These are phyloP conservation scores for Melangyna quadrimaculata DNA, from an alignment of 2,888 invertebrate genomes.

Conservation along the genomic window DNA sequence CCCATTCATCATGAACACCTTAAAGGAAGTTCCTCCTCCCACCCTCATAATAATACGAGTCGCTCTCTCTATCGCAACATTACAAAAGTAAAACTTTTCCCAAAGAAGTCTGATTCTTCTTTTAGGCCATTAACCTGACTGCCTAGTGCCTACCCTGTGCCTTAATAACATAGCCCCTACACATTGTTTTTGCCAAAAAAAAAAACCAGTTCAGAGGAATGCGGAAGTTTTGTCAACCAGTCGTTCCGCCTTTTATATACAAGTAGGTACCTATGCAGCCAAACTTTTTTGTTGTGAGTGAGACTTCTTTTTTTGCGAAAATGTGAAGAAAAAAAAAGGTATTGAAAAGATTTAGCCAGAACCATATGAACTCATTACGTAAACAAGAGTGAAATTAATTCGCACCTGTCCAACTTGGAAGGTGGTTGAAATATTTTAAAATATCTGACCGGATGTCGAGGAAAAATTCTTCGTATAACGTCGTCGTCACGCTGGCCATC, in stretches of 20 bases:
- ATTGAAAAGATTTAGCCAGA: background rate
- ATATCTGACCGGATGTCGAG: conserved; percentile 50
- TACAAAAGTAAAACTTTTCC: conserved; percentile 31
- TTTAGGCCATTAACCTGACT: conserved; percentile 62
- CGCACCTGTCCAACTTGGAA: conserved; percentile 16
- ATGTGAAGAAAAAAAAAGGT: background rate
- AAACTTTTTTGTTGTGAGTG: conserved; percentile 14
- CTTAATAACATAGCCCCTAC: conserved; percentile 21
- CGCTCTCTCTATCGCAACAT: background rate
- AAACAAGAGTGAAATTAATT: conserved; percentile 54
- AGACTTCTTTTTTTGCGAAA: background rate
- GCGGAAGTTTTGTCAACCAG: conserved; percentile 66
- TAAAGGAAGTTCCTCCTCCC: background rate
- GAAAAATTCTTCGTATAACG: conserved; percentile 43
- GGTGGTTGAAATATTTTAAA: conserved; percentile 49
- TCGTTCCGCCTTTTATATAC: conserved; percentile 14
- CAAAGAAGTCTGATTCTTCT: conserved; percentile 51
- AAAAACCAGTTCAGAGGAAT: conserved; percentile 65
- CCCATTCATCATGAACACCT: conserved; percentile 33
- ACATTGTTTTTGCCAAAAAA: conserved; percentile 40
- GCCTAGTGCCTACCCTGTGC: background rate
- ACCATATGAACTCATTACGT: conserved; percentile 52
- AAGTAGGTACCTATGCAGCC: background rate
- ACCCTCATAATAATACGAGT: background rate
- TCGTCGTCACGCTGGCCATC: conserved; percentile 1